Evolutionary conservation across 1,140 invertebrate species (phyloP).

Genomic region (Acromyrmex heyeri): DNA sequence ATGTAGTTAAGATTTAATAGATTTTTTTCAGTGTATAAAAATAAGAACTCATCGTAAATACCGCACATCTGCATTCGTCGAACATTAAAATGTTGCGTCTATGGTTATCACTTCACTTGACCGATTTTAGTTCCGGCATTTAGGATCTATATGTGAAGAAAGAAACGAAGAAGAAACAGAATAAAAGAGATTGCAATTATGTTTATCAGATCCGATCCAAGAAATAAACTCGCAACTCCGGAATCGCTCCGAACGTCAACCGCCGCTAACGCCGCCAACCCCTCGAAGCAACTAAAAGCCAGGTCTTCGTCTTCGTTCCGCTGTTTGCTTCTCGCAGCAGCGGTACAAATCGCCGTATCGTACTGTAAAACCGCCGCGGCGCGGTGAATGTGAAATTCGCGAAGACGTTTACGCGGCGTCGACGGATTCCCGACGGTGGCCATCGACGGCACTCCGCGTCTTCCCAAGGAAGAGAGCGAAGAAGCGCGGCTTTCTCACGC

Average conservation of each 20-base stretch:
- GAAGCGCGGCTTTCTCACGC: slow-evolving; percentile 78
- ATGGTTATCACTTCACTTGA: background rate
- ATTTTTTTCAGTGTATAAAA: no score
- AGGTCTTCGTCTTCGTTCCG: slow-evolving; percentile 35
- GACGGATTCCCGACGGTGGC: slow-evolving; percentile 9
- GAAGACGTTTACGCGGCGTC: slow-evolving; percentile 37
- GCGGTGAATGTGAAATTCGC: slow-evolving; percentile 35
- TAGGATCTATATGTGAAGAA: background rate
- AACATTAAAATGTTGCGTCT: background rate
- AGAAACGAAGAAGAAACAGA: background rate
- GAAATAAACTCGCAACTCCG: slow-evolving; percentile 19
- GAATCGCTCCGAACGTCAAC: slow-evolving; percentile 29
- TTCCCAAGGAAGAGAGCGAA: slow-evolving; percentile 76
- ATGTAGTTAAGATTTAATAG: no score
- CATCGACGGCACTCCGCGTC: slow-evolving; percentile 11
- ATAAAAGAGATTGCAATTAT: slow-evolving; percentile 39
- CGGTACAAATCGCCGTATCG: slow-evolving; percentile 5
- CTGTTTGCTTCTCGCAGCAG: slow-evolving; percentile 20
- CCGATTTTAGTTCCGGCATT: slow-evolving; percentile 31
- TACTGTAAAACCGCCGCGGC: background rate
- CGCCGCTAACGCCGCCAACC: background rate
- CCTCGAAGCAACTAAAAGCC: slow-evolving; percentile 11
- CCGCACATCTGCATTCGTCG: background rate
- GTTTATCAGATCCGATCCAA: slow-evolving; percentile 35
- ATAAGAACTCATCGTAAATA: background rate